These are phyloP conservation scores for Drosophila rellima DNA, from an alignment of 2,888 invertebrate species.

Conservation along the genomic window DNA sequence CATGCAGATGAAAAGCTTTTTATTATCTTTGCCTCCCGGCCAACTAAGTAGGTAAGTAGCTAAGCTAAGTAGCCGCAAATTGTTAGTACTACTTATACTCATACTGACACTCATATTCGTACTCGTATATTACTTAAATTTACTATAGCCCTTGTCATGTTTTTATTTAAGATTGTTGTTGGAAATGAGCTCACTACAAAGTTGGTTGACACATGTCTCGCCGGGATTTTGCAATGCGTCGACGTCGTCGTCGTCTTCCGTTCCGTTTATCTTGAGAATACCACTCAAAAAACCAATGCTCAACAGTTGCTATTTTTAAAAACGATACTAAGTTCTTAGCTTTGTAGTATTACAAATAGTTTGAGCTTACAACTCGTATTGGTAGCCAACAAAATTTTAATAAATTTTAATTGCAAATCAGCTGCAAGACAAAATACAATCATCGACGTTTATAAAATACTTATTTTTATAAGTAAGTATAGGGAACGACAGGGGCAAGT, in stretches of 20 bases:
- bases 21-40: constrained; percentile 57
- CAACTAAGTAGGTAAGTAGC: constrained; percentile 23
- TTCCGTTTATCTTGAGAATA: constrained; percentile 57
- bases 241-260: constrained; percentile 27
- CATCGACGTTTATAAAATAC: constrained; percentile 59
- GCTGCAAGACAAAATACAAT: constrained; percentile 21
- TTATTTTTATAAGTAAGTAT: neutral
- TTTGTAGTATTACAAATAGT: constrained; percentile 35
- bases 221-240: constrained; percentile 55
- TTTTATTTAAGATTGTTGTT: constrained; percentile 24
- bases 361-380: constrained; percentile 31
- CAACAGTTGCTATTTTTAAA: constrained; percentile 42
- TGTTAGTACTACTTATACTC: constrained; percentile 35
- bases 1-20: constrained; percentile 61
- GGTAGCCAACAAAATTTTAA: constrained; percentile 64
- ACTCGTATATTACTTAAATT: constrained; percentile 46
- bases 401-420: constrained; percentile 66
- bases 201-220: constrained; percentile 58
- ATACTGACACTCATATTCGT: constrained; percentile 1
- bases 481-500: constrained; percentile 35
- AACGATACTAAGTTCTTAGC: constrained; percentile 21
- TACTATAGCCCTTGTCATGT: constrained; percentile 44
- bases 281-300: constrained; percentile 21
- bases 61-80: constrained; percentile 48
- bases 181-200: constrained; percentile 25